Evolutionary conservation across 2,888 invertebrate genomes (phyloP).

Genomic region (Gerosis bhagava): DNA sequence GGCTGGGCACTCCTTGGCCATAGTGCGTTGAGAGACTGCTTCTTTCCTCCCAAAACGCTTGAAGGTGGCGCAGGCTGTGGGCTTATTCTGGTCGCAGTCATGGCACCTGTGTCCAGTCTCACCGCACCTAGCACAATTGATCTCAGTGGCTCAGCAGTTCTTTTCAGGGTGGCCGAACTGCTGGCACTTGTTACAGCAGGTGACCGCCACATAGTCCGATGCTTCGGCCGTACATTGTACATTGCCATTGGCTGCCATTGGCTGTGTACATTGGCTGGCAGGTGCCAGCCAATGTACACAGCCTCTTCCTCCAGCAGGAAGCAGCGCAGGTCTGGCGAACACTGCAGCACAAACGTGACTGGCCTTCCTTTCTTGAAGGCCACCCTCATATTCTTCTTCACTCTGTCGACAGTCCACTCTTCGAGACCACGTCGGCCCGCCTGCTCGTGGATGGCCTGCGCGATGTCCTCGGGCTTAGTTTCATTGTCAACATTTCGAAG

Average conservation of each 20-base stretch:
- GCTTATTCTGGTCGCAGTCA: no score
- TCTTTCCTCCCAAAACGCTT: no score
- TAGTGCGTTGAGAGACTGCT: no score
- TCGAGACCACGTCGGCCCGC: not conserved
- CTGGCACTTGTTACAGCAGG: no score
- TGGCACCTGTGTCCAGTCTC: conserved; percentile 19
- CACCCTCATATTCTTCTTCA: not conserved
- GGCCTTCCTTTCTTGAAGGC: conserved; percentile 1
- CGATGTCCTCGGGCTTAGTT: no score
- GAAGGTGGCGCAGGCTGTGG: no score
- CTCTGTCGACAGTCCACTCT: not conserved
- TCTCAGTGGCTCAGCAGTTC: conserved; percentile 16
- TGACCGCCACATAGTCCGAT: conserved; percentile 24
- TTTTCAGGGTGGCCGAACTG: conserved; percentile 32
- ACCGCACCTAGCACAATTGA: conserved; percentile 24
- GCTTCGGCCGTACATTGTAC: no score
- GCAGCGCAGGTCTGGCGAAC: not conserved
- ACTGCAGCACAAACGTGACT: not conserved
- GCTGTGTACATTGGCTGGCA: no score
- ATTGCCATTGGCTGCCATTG: no score
- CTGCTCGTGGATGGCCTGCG: not conserved
- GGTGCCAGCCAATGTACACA: not conserved
- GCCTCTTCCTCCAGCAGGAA: not conserved
- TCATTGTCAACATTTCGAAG: no score
- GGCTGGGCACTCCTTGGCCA: no score